phyloP scores from a whole-genome alignment of 1,140 invertebrate species.

The Oryctes rhinoceros region DNA sequence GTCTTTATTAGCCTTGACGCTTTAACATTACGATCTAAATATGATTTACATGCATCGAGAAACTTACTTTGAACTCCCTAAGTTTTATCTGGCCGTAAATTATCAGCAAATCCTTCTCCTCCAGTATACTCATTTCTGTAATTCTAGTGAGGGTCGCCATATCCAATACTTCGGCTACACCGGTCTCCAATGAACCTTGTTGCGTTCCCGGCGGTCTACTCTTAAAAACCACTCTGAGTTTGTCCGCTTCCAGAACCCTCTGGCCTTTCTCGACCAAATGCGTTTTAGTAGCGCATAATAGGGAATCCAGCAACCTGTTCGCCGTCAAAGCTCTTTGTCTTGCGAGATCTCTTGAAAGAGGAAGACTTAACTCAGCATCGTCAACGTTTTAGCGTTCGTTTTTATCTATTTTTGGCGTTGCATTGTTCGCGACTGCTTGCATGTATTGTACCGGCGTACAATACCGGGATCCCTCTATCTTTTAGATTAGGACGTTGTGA shows the following conservation, averaged over 20 bases:
- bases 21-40: too few species aligned
- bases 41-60: too few species aligned
- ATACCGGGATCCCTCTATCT: too few species aligned
- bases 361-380: conserved; percentile 21
- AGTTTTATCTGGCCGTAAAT: conserved; percentile 52
- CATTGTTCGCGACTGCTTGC: neutral
- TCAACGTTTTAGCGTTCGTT: neutral
- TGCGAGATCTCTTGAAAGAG: conserved; percentile 47
- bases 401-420: conserved; percentile 11
- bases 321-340: conserved; percentile 47
- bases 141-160: conserved; percentile 52
- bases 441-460: too few species aligned
- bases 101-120: conserved; percentile 48
- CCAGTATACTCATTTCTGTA: conserved; percentile 51
- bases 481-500: too few species aligned
- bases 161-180: conserved; percentile 49
- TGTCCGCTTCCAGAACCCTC: conserved; percentile 48
- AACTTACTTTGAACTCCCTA: conserved; percentile 53
- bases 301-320: conserved; percentile 51
- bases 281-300: conserved; percentile 53
- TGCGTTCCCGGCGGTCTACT: conserved; percentile 49
- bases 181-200: conserved; percentile 50
- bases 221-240: conserved; percentile 50
- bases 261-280: conserved; percentile 50
- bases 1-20: too few species aligned